Percentiles rank a stretch among this genome's conserved stretches.
Conservation (phyloP, 1,140 invertebrate genomes). For the Nomia melanderi region DNA sequence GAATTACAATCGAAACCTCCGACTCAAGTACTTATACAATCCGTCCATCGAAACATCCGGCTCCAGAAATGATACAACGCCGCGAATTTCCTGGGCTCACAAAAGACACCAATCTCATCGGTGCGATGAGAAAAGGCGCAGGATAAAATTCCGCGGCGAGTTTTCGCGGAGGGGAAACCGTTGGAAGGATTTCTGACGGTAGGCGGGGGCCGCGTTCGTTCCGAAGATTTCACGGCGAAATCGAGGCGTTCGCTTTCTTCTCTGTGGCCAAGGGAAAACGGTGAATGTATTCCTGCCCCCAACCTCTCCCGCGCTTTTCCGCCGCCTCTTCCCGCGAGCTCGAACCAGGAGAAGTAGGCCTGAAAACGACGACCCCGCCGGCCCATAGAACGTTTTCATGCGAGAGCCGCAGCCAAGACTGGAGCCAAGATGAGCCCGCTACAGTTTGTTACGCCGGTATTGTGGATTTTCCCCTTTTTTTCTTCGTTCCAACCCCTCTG, state of each 20-base stretch:
- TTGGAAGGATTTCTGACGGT: not conserved
- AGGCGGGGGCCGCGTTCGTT: not conserved
- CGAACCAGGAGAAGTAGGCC: slow-evolving; percentile 46
- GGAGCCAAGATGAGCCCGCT: slow-evolving; percentile 34
- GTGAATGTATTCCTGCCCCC: slow-evolving; percentile 44
- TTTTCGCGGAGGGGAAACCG: slow-evolving; percentile 9
- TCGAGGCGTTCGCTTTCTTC: slow-evolving; percentile 35
- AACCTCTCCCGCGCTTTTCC: not conserved
- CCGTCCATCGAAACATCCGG: no score
- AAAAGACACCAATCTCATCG: not conserved
- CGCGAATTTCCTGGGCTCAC: not conserved
- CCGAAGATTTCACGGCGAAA: slow-evolving; percentile 18
- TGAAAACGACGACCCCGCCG: slow-evolving; percentile 39
- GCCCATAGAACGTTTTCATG: slow-evolving; percentile 58
- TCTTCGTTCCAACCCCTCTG: slow-evolving; percentile 1
- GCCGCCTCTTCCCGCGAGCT: slow-evolving; percentile 18
- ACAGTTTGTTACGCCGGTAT: slow-evolving; percentile 62
- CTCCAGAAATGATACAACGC: no score
- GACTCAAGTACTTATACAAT: no score
- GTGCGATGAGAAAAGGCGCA: not conserved
- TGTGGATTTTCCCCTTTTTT: slow-evolving; percentile 52
- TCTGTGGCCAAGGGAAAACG: slow-evolving; percentile 28
- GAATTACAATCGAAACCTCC: no score
- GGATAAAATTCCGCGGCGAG: slow-evolving; percentile 3
- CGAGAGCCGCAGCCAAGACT: slow-evolving; percentile 31